These are phyloP conservation scores for Sebastiscus albofasciatus DNA, from an alignment of 2,797 vertebrate species.

Conservation along the genomic window DNA sequence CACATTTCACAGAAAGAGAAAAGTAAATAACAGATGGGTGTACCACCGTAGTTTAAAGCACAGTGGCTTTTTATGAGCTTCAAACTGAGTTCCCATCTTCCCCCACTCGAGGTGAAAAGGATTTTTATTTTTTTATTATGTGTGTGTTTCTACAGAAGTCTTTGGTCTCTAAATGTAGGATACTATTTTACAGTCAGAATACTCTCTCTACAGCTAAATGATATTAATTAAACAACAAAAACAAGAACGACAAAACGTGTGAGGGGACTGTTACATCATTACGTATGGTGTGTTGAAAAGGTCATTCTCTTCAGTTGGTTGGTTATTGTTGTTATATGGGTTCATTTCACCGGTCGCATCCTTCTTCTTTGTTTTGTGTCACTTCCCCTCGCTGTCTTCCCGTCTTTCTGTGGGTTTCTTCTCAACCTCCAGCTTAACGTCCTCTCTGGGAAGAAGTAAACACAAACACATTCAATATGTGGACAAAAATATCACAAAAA, in stretches of 20 bases:
- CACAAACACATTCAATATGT: not conserved
- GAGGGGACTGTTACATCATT: conserved; percentile 19
- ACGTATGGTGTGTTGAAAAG: not conserved
- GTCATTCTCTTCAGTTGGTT: not conserved
- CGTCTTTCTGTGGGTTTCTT: conserved; percentile 33
- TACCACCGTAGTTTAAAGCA: conserved; percentile 13
- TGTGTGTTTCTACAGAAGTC: not conserved
- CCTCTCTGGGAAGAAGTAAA: conserved; percentile 40
- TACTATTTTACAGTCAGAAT: conserved; percentile 1
- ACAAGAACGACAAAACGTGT: conserved; percentile 4
- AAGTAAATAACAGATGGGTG: not conserved
- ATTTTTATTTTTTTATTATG: not conserved
- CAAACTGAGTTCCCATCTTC: not conserved
- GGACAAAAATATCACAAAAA: not conserved
- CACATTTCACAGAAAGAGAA: conserved; percentile 34
- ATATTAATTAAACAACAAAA: conserved; percentile 8
- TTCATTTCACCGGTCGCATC: not conserved
- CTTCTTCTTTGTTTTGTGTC: conserved; percentile 11
- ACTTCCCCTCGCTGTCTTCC: conserved; percentile 8
- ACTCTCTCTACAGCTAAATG: conserved; percentile 12
- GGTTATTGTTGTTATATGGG: not conserved
- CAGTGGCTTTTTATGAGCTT: conserved; percentile 13
- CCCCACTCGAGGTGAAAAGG: not conserved
- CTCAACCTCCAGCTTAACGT: conserved; percentile 41
- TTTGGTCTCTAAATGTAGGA: conserved; percentile 8